A percentile compares a stretch with the other conserved stretches of the same genome.
Evolutionary conservation across 2,888 invertebrate genomes (phyloP).

Genomic region (Drosophila austrosaltans): DNA sequence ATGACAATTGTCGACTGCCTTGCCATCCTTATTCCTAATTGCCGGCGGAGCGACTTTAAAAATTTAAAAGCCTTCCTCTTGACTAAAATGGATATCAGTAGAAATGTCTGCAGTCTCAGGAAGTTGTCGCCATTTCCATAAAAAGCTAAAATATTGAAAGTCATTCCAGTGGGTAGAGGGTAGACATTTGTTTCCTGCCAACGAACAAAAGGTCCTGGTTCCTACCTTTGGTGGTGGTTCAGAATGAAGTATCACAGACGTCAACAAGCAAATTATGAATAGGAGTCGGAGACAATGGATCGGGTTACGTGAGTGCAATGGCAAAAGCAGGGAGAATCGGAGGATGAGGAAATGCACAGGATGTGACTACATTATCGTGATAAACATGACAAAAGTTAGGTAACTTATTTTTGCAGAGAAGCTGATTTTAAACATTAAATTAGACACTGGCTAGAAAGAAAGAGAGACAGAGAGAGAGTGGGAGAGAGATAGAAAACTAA

Average conservation of each 20-base stretch:
- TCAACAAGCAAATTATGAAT: slow-evolving; percentile 76
- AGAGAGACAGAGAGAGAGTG: background rate
- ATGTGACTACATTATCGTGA: slow-evolving; percentile 75
- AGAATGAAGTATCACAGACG: slow-evolving; percentile 58
- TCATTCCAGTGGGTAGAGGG: slow-evolving; percentile 60
- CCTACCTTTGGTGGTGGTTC: background rate
- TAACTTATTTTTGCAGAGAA: slow-evolving; percentile 32
- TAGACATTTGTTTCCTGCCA: slow-evolving; percentile 77
- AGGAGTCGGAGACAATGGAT: slow-evolving; percentile 51
- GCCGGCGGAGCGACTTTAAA: slow-evolving; percentile 34
- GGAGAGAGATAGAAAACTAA: background rate
- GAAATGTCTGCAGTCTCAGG: slow-evolving; percentile 53
- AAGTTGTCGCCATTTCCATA: slow-evolving; percentile 69
- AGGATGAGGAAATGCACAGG: slow-evolving; percentile 37
- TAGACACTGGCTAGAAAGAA: background rate
- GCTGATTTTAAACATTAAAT: background rate
- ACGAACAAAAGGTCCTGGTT: slow-evolving; percentile 49
- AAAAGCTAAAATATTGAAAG: slow-evolving; percentile 75
- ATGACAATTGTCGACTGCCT: slow-evolving; percentile 61
- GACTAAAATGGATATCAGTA: slow-evolving; percentile 18
- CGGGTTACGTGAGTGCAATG: slow-evolving; percentile 67
- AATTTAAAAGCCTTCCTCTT: slow-evolving; percentile 33
- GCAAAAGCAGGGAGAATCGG: slow-evolving; percentile 30
- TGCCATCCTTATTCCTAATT: slow-evolving; percentile 39
- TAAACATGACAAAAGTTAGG: slow-evolving; percentile 59